Evolutionary conservation across 53 echinoderm and acorn worm genomes (phyloP), one percentile per base, ranked within the genome.

Genomic region (Stichopus horrens): DNA sequence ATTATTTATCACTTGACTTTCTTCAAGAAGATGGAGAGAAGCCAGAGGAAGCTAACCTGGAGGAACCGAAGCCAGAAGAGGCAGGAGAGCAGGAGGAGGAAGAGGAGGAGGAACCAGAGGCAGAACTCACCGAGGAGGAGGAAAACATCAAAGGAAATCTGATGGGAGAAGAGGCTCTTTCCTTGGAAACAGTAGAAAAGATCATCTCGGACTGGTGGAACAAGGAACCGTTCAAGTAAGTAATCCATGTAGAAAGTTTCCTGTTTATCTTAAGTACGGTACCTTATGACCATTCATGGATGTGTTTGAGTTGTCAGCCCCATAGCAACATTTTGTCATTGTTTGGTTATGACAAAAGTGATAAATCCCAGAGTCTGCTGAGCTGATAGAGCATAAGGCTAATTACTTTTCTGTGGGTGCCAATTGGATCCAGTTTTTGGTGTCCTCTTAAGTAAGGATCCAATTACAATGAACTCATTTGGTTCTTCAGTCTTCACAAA

Each of bases 71-170:
- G 76, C 73, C 58, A 14, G 86, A 60, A 71, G 81, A 80, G 22
- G 21, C 71, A 7, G 80, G 14, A 23, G 75, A 74, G 8, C 87
- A 55, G 55, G 10, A 81, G 20, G 68, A 21, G 9, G 83, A 89
- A 89, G 93, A 88, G 56, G 93, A 98, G 73, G 94, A 92, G 76
- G 96, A 96, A 74, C 94, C 91, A 67, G 96, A 99, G 83, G 80
- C 96, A 23, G 99, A 96, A 22, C 86, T 96, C 83, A 96, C 91
- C 0, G 99, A 99, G 86, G 92, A 93, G 57, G 99, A 99, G 59
- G 99, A 99, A 88, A 95, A 95, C 88, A 92, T 99, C 80, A 99
- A 99, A 67, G 94, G 91, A 60, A 96, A 99, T 63, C 88, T 99
- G 88, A 94, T 95, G 94, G 96, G 96, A 8, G 96, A 96, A 68